Conservation (phyloP, 2,797 vertebrate species). For the Scyliorhinus canicula region DNA sequence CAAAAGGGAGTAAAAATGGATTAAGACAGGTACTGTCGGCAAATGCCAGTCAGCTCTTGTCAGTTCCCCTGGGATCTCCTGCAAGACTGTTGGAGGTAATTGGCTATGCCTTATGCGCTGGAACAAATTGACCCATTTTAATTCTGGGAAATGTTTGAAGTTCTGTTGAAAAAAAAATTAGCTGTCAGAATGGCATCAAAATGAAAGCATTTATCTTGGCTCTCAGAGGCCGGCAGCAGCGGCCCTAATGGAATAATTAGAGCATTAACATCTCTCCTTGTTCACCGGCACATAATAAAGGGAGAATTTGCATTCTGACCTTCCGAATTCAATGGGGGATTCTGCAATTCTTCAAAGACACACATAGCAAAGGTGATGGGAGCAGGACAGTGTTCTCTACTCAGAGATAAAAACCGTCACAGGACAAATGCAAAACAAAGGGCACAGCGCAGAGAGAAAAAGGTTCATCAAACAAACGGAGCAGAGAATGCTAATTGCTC, state of each 20-base stretch:
- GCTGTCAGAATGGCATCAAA: constrained; percentile 18
- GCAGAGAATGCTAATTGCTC: not conserved
- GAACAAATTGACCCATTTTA: constrained; percentile 39
- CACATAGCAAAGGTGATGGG: constrained; percentile 1
- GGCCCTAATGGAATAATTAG: constrained; percentile 37
- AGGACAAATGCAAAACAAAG: not conserved
- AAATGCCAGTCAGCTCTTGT: not conserved
- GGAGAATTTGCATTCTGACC: constrained; percentile 36
- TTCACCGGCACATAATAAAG: constrained; percentile 30
- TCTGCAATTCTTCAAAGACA: constrained; percentile 15
- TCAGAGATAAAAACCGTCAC: not conserved
- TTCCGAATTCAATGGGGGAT: constrained; percentile 19
- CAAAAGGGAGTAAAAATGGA: constrained; percentile 3
- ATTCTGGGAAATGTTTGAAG: constrained; percentile 30
- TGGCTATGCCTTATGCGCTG: constrained; percentile 22
- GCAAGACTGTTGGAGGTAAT: constrained; percentile 29
- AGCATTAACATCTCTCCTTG: constrained; percentile 26
- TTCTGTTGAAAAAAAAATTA: not conserved
- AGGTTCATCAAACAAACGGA: not conserved
- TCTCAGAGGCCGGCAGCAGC: not conserved
- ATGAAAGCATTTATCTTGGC: constrained; percentile 21
- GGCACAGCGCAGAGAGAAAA: not conserved
- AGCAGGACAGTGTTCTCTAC: not conserved
- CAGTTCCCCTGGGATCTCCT: constrained; percentile 8
- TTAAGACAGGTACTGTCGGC: not conserved